Evolutionary conservation across 2,113 vertebrate genomes (phyloP).

Genomic region (Pogonocichla stellata): DNA sequence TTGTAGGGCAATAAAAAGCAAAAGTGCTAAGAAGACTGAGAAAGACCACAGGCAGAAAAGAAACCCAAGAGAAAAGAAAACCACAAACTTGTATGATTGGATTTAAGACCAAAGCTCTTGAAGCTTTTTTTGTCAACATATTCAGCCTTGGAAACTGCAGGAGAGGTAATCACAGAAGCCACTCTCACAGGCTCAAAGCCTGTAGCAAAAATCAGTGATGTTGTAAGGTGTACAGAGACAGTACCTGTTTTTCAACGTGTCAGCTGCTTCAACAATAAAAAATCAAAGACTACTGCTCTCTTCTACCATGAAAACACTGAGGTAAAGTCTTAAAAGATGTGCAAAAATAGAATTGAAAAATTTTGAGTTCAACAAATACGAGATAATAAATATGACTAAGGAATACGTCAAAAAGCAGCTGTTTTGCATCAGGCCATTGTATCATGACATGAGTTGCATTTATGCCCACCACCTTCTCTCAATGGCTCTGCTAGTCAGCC

Average conservation of each 20-base stretch:
- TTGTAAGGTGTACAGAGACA: background rate
- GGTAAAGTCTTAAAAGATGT: background rate
- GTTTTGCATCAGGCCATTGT: background rate
- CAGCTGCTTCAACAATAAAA: background rate
- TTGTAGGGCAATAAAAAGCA: background rate
- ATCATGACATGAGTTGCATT: background rate
- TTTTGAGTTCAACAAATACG: background rate
- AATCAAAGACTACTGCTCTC: background rate
- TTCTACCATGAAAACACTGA: background rate
- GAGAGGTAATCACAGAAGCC: background rate
- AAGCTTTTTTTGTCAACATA: background rate
- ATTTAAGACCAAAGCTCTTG: background rate
- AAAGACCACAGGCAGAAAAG: background rate
- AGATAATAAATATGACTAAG: background rate
- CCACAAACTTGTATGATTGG: background rate
- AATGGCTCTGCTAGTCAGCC: background rate
- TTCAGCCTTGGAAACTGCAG: background rate
- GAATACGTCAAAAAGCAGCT: background rate
- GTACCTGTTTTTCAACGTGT: background rate
- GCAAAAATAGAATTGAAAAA: background rate
- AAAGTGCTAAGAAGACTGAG: background rate
- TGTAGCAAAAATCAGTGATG: background rate
- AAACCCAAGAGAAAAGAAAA: background rate
- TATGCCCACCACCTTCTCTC: background rate
- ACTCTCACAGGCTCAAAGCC: background rate